Percentiles rank a stretch among this genome's conserved stretches.
phyloP scores from a whole-genome alignment of 1,140 invertebrate species.

The Penaeus japonicus region DNA sequence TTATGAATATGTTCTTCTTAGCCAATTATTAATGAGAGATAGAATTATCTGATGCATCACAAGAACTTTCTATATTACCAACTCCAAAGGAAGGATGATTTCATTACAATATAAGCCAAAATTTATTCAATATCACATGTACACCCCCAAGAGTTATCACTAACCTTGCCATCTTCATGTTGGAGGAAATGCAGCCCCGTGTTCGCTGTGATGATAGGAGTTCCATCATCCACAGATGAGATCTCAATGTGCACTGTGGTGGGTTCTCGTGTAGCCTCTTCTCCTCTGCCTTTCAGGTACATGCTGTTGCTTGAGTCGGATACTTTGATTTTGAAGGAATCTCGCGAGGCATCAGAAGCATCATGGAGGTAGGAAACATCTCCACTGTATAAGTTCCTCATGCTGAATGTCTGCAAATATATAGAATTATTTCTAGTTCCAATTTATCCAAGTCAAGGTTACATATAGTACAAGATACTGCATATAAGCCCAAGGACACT shows the following conservation, averaged over 20 bases:
- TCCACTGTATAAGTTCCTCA: constrained; percentile 50
- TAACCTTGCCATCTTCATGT: constrained; percentile 34
- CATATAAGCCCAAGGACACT: neutral
- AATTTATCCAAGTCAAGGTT: neutral
- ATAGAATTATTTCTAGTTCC: neutral
- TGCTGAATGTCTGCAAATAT: constrained; percentile 45
- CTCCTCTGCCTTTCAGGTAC: constrained; percentile 1
- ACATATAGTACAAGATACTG: neutral
- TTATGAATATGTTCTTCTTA: no score
- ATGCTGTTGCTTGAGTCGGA: constrained; percentile 39
- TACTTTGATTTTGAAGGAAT: constrained; percentile 40
- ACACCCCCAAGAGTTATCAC: neutral
- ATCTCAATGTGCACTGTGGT: constrained; percentile 30
- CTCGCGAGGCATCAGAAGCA: constrained; percentile 21
- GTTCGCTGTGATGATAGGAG: constrained; percentile 37
- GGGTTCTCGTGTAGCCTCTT: constrained; percentile 1
- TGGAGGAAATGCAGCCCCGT: constrained; percentile 44
- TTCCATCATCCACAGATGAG: constrained; percentile 34
- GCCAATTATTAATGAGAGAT: no score
- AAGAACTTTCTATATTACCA: no score
- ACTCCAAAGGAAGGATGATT: no score
- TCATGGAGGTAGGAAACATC: constrained; percentile 55
- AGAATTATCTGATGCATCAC: no score
- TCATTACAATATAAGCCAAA: no score
- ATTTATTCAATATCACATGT: no score